phyloP scores from a whole-genome alignment of 2,888 invertebrate species.

The Torymus tubicola region DNA sequence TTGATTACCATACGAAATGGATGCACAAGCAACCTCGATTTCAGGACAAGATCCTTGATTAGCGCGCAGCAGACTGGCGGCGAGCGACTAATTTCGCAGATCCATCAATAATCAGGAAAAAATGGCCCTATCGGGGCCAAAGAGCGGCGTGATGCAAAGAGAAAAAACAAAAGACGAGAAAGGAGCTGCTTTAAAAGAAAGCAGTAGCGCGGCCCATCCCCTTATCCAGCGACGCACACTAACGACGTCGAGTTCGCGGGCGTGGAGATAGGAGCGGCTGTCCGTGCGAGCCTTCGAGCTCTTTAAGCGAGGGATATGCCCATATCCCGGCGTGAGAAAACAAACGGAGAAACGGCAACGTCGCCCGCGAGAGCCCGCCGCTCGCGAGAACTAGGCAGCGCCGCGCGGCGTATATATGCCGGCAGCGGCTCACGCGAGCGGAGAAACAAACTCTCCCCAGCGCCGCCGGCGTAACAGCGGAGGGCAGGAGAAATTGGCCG shows the following conservation, averaged over 20 bases:
- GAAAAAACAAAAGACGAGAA: conserved; percentile 3
- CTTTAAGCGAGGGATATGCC: conserved; percentile 55
- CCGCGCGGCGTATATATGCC: not conserved
- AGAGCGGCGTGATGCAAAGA: not conserved
- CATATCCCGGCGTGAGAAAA: conserved; percentile 57
- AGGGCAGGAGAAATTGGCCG: conserved; percentile 18
- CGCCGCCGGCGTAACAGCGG: not conserved
- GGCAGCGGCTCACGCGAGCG: not conserved
- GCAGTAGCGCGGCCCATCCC: not conserved
- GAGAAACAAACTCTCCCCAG: not conserved
- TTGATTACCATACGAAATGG: too few relatives aligned
- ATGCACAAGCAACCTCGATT: too few relatives aligned
- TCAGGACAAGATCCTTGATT: too few relatives aligned
- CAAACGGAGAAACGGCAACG: conserved; percentile 55
- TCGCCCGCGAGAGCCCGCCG: conserved; percentile 2
- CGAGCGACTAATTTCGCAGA: conserved; percentile 2
- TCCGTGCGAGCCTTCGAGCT: conserved; percentile 1
- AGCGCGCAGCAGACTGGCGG: too few relatives aligned
- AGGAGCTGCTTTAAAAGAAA: conserved; percentile 16
- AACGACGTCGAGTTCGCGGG: conserved; percentile 6
- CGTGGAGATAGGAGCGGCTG: not conserved
- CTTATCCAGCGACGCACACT: conserved; percentile 18
- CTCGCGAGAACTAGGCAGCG: conserved; percentile 27
- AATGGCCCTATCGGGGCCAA: too few relatives aligned
- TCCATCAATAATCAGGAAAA: conserved; percentile 16